A percentile compares a stretch with the other conserved stretches of the same genome.
Conservation (phyloP, 2,113 vertebrate species). For the Phoxinus phoxinus region DNA sequence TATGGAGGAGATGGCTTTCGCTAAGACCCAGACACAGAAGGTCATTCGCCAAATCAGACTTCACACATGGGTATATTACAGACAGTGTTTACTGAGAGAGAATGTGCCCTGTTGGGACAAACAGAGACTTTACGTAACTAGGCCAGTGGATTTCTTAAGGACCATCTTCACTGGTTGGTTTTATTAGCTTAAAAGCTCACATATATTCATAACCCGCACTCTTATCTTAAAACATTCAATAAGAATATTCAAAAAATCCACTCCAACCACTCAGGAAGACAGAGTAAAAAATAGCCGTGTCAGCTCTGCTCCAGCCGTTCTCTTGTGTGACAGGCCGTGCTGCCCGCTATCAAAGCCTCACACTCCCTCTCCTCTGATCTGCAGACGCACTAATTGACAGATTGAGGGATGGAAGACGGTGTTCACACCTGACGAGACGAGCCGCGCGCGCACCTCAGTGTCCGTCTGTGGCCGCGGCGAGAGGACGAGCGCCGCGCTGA, state of each 20-base stretch:
- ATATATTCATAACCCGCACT: neutral
- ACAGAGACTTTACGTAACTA: neutral
- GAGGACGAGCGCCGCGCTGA: slow-evolving; percentile 65
- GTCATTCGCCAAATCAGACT: slow-evolving; percentile 63
- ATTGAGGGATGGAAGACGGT: slow-evolving; percentile 60
- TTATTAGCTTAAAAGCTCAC: neutral
- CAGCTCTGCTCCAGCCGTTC: slow-evolving; percentile 52
- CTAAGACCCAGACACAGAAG: slow-evolving; percentile 66
- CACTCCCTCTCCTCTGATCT: slow-evolving; percentile 35
- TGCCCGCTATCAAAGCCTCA: slow-evolving; percentile 44
- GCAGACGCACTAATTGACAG: slow-evolving; percentile 58
- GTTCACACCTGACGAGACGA: slow-evolving; percentile 61
- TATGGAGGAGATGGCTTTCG: slow-evolving; percentile 69
- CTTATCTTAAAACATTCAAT: neutral
- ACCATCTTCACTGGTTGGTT: neutral
- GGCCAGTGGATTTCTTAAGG: neutral
- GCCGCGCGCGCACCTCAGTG: slow-evolving; percentile 56
- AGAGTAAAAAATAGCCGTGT: slow-evolving; percentile 48
- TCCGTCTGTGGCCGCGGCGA: slow-evolving; percentile 41
- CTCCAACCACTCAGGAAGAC: slow-evolving; percentile 35
- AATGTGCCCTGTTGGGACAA: neutral
- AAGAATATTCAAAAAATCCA: neutral
- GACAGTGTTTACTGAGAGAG: slow-evolving; percentile 40
- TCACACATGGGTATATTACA: slow-evolving; percentile 52
- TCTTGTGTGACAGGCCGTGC: slow-evolving; percentile 49